Evolutionary conservation across 2,113 vertebrate species (phyloP).

Genomic region (Scophthalmus maximus): DNA sequence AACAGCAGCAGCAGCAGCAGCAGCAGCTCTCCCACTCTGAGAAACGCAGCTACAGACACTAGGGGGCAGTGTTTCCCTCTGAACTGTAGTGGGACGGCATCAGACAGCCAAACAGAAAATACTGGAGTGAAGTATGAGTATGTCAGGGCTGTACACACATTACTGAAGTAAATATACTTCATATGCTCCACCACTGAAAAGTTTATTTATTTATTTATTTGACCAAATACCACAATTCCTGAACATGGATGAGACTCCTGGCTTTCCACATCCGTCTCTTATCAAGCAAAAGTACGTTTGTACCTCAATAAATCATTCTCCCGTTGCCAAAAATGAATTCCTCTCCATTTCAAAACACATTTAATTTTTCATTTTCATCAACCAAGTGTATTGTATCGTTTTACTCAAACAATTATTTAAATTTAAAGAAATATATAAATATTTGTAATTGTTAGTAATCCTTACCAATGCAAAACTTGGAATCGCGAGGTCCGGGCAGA

Average conservation of each 20-base stretch:
- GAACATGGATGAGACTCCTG: too few species aligned
- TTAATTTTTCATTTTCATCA: not conserved
- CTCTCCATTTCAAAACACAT: too few species aligned
- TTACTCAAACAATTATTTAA: too few species aligned
- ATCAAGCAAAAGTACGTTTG: too few species aligned
- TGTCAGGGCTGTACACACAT: not conserved
- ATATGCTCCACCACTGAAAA: not conserved
- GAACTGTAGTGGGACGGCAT: not conserved
- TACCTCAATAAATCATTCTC: too few species aligned
- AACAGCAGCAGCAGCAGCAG: too few species aligned
- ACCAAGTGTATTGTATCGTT: too few species aligned
- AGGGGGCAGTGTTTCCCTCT: not conserved
- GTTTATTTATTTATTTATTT: too few species aligned
- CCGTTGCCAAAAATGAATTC: too few species aligned
- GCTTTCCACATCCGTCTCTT: too few species aligned
- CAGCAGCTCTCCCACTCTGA: not conserved
- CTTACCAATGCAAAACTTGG: not conserved
- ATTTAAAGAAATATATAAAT: too few species aligned
- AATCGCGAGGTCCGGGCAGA: not conserved
- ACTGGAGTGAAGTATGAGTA: not conserved
- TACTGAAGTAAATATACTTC: not conserved
- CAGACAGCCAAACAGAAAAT: not conserved
- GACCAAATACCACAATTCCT: not conserved
- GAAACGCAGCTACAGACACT: too few species aligned
- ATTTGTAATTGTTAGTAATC: not conserved